phyloP scores from a whole-genome alignment of 2,888 invertebrate species.

The Spisula subtruncata region DNA sequence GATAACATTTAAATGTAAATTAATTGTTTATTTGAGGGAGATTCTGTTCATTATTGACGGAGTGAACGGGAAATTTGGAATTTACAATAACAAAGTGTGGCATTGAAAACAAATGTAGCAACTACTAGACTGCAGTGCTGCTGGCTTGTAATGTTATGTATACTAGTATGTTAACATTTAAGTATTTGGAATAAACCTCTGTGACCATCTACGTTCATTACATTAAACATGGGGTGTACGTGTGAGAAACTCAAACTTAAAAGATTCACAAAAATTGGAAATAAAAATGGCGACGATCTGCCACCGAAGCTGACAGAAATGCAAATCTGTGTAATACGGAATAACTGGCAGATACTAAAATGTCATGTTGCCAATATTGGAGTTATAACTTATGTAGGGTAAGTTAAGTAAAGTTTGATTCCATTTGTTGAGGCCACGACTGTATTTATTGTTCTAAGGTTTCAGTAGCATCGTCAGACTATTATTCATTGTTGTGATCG shows the following conservation, averaged over 20 bases:
- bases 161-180: not conserved
- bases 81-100: too few species aligned
- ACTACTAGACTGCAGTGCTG: not conserved
- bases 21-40: too few species aligned
- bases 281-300: not conserved
- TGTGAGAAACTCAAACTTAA: conserved; percentile 51
- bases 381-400: conserved; percentile 66
- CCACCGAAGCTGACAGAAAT: conserved; percentile 43
- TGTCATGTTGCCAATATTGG: conserved; percentile 66
- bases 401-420: not conserved
- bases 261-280: conserved; percentile 47
- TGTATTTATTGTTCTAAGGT: too few species aligned
- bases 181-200: not conserved
- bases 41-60: not conserved
- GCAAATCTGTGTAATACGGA: conserved; percentile 54
- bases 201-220: not conserved
- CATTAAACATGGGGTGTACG: conserved; percentile 52
- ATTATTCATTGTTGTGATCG: too few species aligned
- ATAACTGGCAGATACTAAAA: conserved; percentile 67
- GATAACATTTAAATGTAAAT: too few species aligned
- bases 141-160: not conserved
- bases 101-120: not conserved
- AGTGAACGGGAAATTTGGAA: not conserved
- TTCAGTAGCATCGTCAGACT: too few species aligned
- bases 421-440: too few species aligned